Percentiles rank a stretch among this genome's conserved stretches.
These are phyloP conservation scores for Tetramorium bicarinatum DNA, from an alignment of 2,888 invertebrate genomes.

Conservation along the genomic window DNA sequence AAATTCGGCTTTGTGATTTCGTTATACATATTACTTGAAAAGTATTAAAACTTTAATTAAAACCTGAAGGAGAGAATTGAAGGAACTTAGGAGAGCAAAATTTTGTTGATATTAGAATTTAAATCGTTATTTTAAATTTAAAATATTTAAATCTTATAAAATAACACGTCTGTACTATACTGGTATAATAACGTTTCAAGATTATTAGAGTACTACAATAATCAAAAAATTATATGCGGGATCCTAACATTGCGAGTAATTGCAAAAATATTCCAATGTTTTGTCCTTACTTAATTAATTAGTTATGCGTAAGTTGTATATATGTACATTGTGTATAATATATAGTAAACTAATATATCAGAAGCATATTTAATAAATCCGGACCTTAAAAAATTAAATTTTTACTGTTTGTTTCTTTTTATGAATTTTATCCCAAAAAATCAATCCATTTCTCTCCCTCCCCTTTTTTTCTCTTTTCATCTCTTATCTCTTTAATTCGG, in stretches of 20 bases:
- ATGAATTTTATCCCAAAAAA: not conserved
- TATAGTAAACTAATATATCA: conserved; percentile 83
- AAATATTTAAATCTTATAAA: conserved; percentile 17
- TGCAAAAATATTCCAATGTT: conserved; percentile 68
- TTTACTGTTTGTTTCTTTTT: not conserved
- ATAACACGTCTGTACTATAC: conserved; percentile 3
- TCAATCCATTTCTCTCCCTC: not conserved
- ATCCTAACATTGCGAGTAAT: conserved; percentile 44
- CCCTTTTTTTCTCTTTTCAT: not conserved
- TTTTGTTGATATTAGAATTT: conserved; percentile 36
- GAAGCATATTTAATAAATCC: conserved; percentile 83
- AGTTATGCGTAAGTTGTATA: conserved; percentile 80
- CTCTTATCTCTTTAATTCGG: not conserved
- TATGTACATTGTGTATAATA: conserved; percentile 86
- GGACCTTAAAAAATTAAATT: conserved; percentile 56
- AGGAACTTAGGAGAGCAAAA: not conserved
- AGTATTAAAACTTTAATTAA: not conserved
- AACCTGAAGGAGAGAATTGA: not conserved
- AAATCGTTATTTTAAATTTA: conserved; percentile 36
- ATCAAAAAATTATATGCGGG: conserved; percentile 19
- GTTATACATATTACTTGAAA: not conserved
- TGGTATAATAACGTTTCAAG: not conserved
- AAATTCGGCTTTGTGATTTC: not conserved
- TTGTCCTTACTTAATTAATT: conserved; percentile 73
- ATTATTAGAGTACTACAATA: conserved; percentile 17